Conservation (phyloP, 2,888 invertebrate genomes). For the Synanthedon vespiformis region DNA sequence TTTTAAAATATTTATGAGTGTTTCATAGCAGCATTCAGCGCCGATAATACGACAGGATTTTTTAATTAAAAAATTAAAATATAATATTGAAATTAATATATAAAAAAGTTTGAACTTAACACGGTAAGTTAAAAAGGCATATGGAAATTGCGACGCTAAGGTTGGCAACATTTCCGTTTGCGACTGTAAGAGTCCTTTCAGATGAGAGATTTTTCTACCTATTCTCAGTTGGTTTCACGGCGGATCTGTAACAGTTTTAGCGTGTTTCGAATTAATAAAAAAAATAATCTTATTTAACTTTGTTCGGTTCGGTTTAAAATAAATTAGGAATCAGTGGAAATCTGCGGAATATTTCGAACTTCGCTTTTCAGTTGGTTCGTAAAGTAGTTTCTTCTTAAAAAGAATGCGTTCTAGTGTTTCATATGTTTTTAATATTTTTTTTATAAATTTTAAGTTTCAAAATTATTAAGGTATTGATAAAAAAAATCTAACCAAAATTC, state of each 20-base stretch:
- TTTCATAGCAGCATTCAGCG: conserved; percentile 2
- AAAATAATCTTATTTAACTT: background rate
- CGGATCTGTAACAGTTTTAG: background rate
- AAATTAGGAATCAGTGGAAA: background rate
- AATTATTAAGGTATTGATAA: too few species aligned
- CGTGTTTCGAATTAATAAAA: background rate
- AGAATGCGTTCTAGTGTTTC: too few species aligned
- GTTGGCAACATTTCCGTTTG: conserved; percentile 54
- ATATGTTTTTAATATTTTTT: too few species aligned
- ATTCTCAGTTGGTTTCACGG: conserved; percentile 21
- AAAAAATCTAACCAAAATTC: too few species aligned
- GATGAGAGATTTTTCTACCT: conserved; percentile 36
- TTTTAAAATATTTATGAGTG: conserved; percentile 27
- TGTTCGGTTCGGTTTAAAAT: background rate
- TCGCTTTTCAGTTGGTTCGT: too few species aligned
- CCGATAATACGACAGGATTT: conserved; percentile 1
- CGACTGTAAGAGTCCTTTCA: conserved; percentile 52
- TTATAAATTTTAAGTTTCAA: too few species aligned
- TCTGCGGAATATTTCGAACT: background rate
- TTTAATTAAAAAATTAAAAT: conserved; percentile 1
- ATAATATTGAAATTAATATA: conserved; percentile 37
- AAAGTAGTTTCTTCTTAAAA: too few species aligned
- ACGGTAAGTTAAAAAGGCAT: conserved; percentile 61
- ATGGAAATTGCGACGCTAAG: conserved; percentile 64
- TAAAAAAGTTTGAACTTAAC: conserved; percentile 20